Evolutionary conservation across 2,888 invertebrate species (phyloP).

Genomic region (Metopia argyrocephala): DNA sequence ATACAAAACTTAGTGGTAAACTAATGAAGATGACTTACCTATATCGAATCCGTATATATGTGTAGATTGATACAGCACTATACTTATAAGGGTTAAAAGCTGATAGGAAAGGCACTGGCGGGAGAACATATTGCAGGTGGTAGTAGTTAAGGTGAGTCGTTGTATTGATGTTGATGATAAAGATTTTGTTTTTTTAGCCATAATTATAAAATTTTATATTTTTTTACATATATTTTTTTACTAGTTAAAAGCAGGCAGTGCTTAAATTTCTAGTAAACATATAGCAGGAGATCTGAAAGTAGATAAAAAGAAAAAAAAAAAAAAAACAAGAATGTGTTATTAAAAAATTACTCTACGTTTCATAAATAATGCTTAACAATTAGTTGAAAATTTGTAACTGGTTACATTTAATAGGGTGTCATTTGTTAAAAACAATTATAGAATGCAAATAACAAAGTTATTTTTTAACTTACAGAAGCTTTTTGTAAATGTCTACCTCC

Average conservation of each 20-base stretch:
- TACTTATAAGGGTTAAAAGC: slow-evolving; percentile 68
- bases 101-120: slow-evolving; percentile 76
- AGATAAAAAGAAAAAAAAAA: slow-evolving; percentile 28
- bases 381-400: slow-evolving; percentile 39
- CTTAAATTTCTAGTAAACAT: slow-evolving; percentile 41
- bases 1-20: too few relatives aligned
- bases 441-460: slow-evolving; percentile 6
- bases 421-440: slow-evolving; percentile 17
- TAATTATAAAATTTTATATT: slow-evolving; percentile 44
- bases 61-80: slow-evolving; percentile 70
- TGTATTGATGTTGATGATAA: slow-evolving; percentile 61
- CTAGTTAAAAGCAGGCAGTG: slow-evolving; percentile 56
- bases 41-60: slow-evolving; percentile 73
- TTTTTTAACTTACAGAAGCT: slow-evolving; percentile 54
- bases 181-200: slow-evolving; percentile 60
- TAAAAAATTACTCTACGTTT: slow-evolving; percentile 32
- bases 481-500: slow-evolving; percentile 56
- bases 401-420: slow-evolving; percentile 21
- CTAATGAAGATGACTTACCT: slow-evolving; percentile 69
- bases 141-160: slow-evolving; percentile 61
- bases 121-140: slow-evolving; percentile 72
- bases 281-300: slow-evolving; percentile 63
- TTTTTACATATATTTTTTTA: slow-evolving; percentile 21
- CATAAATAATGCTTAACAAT: slow-evolving; percentile 43
- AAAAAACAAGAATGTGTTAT: slow-evolving; percentile 39